Conservation (phyloP, 2,797 vertebrate genomes). For the Leucoraja ocellata region DNA sequence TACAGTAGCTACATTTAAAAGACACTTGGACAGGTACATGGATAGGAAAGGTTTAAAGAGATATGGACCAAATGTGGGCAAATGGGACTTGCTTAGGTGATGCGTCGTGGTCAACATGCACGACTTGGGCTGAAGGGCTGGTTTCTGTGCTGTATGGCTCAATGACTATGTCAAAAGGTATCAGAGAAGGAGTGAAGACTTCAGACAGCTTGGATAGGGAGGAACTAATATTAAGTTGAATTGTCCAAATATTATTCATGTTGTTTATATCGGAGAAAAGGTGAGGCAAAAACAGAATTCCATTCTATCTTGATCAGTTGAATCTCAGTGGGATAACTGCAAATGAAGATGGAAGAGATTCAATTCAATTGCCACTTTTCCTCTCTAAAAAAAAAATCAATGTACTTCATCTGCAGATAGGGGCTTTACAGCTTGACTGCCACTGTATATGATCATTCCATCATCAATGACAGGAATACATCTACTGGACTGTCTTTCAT, state of each 20-base stretch:
- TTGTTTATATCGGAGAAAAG: background rate
- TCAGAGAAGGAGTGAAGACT: too few species aligned
- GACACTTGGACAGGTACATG: too few species aligned
- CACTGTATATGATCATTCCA: background rate
- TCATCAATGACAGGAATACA: conserved; percentile 1
- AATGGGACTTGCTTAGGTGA: too few species aligned
- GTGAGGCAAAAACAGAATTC: background rate
- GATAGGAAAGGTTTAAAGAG: too few species aligned
- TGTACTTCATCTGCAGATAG: background rate
- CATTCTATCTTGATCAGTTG: background rate
- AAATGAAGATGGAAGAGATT: conserved; percentile 26
- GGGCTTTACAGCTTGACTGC: background rate
- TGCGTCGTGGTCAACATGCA: too few species aligned
- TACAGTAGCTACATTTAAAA: too few species aligned
- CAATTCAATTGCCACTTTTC: conserved; percentile 22
- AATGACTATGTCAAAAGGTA: too few species aligned
- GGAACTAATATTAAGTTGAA: background rate
- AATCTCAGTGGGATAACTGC: background rate
- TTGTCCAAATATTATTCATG: background rate
- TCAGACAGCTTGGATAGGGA: background rate
- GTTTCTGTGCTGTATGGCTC: too few species aligned
- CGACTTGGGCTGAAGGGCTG: too few species aligned
- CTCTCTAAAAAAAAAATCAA: conserved; percentile 11
- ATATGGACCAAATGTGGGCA: too few species aligned
- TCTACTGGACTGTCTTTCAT: background rate